These are phyloP conservation scores for Plagodis pulveraria DNA, from an alignment of 2,888 invertebrate species.

Conservation along the genomic window DNA sequence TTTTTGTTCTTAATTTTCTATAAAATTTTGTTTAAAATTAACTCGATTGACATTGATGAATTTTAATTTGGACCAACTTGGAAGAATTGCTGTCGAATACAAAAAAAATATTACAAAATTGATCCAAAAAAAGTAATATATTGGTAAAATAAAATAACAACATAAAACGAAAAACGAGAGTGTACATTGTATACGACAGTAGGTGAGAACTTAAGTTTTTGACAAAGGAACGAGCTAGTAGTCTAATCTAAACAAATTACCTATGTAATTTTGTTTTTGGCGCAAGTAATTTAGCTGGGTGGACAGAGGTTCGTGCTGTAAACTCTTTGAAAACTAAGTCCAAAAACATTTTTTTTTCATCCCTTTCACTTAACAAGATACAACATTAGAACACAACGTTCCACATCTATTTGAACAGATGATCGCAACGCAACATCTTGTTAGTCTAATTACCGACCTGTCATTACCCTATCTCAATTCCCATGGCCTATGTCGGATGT, in stretches of 20 bases:
- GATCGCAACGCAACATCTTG: slow-evolving; percentile 1
- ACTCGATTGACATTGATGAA: too few species aligned
- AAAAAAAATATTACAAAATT: too few species aligned
- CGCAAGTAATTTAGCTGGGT: neutral
- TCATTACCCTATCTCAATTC: slow-evolving; percentile 9
- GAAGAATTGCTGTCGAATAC: too few species aligned
- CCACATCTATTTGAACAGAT: neutral
- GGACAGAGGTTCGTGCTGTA: too few species aligned
- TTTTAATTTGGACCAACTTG: too few species aligned
- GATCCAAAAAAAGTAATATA: too few species aligned
- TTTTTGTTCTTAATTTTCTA: too few species aligned
- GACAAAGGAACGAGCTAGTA: neutral
- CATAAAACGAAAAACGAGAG: too few species aligned
- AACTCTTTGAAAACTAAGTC: too few species aligned
- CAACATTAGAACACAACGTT: neutral
- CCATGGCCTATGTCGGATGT: slow-evolving; percentile 6
- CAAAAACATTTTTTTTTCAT: neutral
- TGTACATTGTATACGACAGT: too few species aligned
- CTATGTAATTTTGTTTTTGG: neutral
- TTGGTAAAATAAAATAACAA: too few species aligned
- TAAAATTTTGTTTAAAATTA: too few species aligned
- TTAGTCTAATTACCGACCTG: neutral
- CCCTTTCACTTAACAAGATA: neutral
- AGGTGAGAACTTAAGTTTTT: neutral
- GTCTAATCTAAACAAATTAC: neutral